Evolutionary conservation across 2,888 invertebrate genomes (phyloP), one percentile per base, ranked within the genome.

Genomic region (Drosophila longiperda): DNA sequence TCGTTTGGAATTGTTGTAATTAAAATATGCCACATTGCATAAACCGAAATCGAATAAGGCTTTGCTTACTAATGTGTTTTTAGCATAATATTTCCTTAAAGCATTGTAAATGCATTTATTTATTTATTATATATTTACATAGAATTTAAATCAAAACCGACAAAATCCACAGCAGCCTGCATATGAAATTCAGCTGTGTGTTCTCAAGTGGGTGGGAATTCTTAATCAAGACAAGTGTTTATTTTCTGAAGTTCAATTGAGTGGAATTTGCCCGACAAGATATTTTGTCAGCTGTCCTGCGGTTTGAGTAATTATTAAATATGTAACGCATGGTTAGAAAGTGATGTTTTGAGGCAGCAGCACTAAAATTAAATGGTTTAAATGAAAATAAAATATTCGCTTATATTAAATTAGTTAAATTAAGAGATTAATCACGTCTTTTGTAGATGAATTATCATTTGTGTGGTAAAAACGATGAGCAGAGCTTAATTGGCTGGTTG

Each of bases 261-360:
- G 67, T 65, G 66, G 48, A 80, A 71, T 75, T 69, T 53, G 23
- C 36, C 52, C 34, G 32, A 60, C 65, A 75, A 68, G 67, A 70
- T 52, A 73, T 67, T 70, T 68, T 73, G 80, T 70, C 73, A 75
- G 71, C 63, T 77, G 67, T 49, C 49, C 45, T 69, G 82, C 53
- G 69, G 78, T 71, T 66, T 72, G 38, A 63, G 59, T 70, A 65
- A 66, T 78, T 75, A 82, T 80, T 73, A 70, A 82, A 72, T 82
- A 72, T 73, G 72, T 64, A 55, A 57, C 40, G 54, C 60, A 50
- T 70, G 70, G 52, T 63, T 17, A 7, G 26, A 42, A 54, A 40
- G 49, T 36, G 9, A 52, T 63, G 34, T 40, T 69, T 9, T 20
- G 2, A 23, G 9, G 9, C 15, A 33, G 8, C 7, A 32, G 17